Evolutionary conservation across 2,888 invertebrate species (phyloP), one percentile per base, ranked within the genome.

Genomic region (Pammene aurita): DNA sequence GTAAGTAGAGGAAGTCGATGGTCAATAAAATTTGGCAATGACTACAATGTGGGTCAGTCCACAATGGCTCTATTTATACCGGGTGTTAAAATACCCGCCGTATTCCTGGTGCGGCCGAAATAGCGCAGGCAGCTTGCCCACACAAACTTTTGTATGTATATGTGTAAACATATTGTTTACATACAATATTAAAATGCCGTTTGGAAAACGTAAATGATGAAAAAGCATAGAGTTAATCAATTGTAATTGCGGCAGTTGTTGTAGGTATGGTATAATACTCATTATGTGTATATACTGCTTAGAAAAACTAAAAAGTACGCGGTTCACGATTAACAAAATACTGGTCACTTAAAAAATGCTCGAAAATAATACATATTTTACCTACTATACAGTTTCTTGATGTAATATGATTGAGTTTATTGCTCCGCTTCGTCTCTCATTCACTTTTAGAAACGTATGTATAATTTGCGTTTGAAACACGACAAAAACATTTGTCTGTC

Each of bases 61-160:
- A 89, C 88, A 89, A 89, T 88, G 77, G 78, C 78, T 85, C 89
- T 92, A 92, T 91, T 91, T 87, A 90, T 91, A 91, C 77, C 86
- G 77, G 77, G 79, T 80, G 85, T 89, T 83, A 88, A 90, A 92
- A 92, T 90, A 84, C 80, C 81, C 77, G 79, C 76, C 81, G 86
- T 91, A 90, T 90, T 90, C 87, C 84, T 89, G 88, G 86, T 85
- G 85, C 79, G 83, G 87, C 89, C 75, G 80, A 90, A 91, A 92
- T 91, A 91, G 83, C 72, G 83, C 72, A 44, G 72, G 75, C 65
- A 46, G 58, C 44, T 54, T 11, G 46, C 38, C 60, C 58, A 48
- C 41, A 65, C 69, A 60, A 52, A 54, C 54, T 14, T 44, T 44
- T 55, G 44, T 11, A 55, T 55, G 42, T 64, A 50, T 26, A 4